Conservation (phyloP, 2,113 vertebrate species). For the Cyrtonyx montezumae region DNA sequence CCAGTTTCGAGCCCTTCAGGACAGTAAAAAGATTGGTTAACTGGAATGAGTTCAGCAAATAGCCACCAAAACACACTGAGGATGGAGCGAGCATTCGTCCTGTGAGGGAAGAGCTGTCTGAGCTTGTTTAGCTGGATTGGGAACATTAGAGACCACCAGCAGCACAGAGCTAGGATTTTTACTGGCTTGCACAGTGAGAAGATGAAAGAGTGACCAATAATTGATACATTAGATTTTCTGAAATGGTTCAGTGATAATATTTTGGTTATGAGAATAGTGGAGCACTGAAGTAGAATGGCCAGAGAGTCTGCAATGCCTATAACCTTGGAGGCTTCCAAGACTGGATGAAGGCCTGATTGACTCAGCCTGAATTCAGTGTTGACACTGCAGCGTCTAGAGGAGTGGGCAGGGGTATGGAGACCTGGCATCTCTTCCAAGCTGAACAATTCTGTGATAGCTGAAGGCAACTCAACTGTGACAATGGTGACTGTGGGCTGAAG, state of each 20-base stretch:
- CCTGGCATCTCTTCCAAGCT: background rate
- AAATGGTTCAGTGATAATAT: background rate
- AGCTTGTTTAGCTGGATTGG: background rate
- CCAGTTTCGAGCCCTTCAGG: background rate
- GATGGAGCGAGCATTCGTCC: background rate
- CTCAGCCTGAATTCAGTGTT: background rate
- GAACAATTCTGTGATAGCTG: background rate
- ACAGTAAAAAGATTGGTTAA: background rate
- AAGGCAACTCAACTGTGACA: background rate
- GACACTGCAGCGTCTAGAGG: background rate
- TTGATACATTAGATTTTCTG: background rate
- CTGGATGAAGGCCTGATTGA: background rate
- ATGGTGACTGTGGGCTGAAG: background rate
- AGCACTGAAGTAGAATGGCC: background rate
- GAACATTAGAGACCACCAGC: background rate
- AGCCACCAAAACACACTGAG: background rate
- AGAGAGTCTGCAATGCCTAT: background rate
- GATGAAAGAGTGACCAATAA: background rate
- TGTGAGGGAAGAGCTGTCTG: background rate
- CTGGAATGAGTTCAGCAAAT: background rate
- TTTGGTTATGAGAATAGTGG: background rate
- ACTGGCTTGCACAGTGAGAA: background rate
- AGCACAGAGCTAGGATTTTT: background rate
- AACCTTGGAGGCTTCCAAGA: background rate
- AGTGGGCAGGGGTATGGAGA: background rate